Base-by-base conservation (phyloP, 2,113 vertebrate species). In the Eurypyga helias region DNA sequence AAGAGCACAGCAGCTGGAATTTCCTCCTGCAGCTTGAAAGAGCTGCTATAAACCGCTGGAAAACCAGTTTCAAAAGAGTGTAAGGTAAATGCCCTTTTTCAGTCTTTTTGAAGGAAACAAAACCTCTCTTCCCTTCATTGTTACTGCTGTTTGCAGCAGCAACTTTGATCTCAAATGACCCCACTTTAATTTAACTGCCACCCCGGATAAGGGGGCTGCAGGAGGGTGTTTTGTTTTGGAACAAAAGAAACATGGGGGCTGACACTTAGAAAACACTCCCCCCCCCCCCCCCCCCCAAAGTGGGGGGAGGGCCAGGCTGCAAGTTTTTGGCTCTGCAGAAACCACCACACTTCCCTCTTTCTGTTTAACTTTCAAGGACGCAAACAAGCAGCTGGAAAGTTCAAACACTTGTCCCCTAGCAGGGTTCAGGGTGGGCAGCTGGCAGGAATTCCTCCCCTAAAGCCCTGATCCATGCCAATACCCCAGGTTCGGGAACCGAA, bases 151-250 rank as follows among this genome's bases (percentile, higher is more conserved):
- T 77, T 7, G 79, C 83, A 54, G 87, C 96, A 61, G 66, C 46
- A 28, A 80, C 94, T 97, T 92, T 96, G 86, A 95, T 95, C 96
- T 95, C 83, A n/a, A 49, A 95, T 82, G 96, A 93, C 77, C 94
- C 89, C 1, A 11, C 54, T 88, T 28, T 62, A 51, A 90, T 93
- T 78, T 84, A 93, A 83, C 86, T 83, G 92, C 85, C 93, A 92
- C 95, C 90, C 61, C 77, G 71, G 92, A 85, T 58, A 83, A 73
- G 23, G 71, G 62, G 83, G 49, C 41, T 64, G 66, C 45, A 71
- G 48, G 26, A 70, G 88, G 34, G 57, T 36, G 81, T 51, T 43
- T 72, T 24, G 81, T 29, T 83, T 7, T 25, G 62, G 84, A 85
- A 95, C 71, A 95, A 96, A 95, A 48, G 80, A 11, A 83, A 95